phyloP scores from a whole-genome alignment of 2,113 vertebrate species.

The Elgaria multicarinata region DNA sequence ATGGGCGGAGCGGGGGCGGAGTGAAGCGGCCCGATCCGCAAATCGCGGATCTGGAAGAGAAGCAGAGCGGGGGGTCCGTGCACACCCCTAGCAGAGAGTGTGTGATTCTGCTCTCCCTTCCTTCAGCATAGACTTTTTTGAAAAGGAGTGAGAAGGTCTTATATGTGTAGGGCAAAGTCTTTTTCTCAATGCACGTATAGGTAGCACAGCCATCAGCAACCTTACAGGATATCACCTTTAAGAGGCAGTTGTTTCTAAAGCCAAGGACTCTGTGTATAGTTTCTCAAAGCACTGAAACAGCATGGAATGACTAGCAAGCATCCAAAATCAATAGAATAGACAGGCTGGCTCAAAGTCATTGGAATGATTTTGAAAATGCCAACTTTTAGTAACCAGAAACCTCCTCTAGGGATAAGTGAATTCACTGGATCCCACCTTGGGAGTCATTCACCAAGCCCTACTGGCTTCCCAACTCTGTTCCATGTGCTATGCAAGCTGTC shows the following conservation, averaged over 20 bases:
- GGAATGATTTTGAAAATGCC: neutral
- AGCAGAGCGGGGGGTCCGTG: too few species aligned
- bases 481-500: too few species aligned
- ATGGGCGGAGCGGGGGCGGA: too few species aligned
- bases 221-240: conserved; percentile 8
- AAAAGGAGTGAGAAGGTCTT: neutral
- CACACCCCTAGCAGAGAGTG: too few species aligned
- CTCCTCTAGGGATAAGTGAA: too few species aligned
- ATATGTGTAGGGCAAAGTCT: neutral
- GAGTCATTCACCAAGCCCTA: too few species aligned
- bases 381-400: neutral
- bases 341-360: neutral
- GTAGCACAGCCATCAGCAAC: conserved; percentile 43
- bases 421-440: too few species aligned
- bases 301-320: neutral
- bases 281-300: neutral
- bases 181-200: neutral
- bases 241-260: conserved; percentile 18
- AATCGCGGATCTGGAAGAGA: too few species aligned
- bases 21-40: too few species aligned
- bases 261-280: conserved; percentile 8
- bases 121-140: neutral
- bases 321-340: neutral
- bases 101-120: neutral
- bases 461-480: too few species aligned